Conservation (phyloP, 2,113 vertebrate genomes). For the Mohoua ochrocephala region DNA sequence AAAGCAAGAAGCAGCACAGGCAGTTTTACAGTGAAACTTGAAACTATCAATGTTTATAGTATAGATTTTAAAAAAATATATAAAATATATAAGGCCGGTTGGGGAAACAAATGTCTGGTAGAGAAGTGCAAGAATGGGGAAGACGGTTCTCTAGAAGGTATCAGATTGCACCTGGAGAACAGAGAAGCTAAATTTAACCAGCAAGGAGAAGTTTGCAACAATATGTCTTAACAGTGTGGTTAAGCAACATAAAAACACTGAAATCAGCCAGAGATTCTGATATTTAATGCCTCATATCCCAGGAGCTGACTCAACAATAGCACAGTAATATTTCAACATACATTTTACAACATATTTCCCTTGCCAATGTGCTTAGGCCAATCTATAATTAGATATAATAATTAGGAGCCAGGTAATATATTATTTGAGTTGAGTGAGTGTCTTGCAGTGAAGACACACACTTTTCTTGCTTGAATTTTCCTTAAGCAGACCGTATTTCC, state of each 20-base stretch:
- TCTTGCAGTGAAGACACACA: neutral
- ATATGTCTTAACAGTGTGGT: neutral
- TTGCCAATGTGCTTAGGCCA: neutral
- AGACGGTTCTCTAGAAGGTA: neutral
- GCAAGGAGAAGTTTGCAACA: neutral
- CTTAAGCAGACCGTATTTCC: neutral
- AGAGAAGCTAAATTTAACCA: neutral
- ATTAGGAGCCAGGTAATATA: neutral
- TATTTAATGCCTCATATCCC: neutral
- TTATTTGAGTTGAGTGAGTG: neutral
- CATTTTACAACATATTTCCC: neutral
- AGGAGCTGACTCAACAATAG: constrained; percentile 5
- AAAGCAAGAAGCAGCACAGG: neutral
- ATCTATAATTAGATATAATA: constrained; percentile 31
- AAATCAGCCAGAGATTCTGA: neutral
- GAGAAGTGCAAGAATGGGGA: neutral
- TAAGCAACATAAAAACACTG: neutral
- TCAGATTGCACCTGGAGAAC: neutral
- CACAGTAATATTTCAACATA: neutral
- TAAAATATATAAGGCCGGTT: neutral
- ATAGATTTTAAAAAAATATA: neutral
- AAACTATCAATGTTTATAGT: neutral
- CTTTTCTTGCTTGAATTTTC: neutral
- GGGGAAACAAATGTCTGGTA: neutral
- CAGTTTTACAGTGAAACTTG: neutral